phyloP scores from a whole-genome alignment of 2,113 vertebrate genomes.

The Callaeas wilsoni region DNA sequence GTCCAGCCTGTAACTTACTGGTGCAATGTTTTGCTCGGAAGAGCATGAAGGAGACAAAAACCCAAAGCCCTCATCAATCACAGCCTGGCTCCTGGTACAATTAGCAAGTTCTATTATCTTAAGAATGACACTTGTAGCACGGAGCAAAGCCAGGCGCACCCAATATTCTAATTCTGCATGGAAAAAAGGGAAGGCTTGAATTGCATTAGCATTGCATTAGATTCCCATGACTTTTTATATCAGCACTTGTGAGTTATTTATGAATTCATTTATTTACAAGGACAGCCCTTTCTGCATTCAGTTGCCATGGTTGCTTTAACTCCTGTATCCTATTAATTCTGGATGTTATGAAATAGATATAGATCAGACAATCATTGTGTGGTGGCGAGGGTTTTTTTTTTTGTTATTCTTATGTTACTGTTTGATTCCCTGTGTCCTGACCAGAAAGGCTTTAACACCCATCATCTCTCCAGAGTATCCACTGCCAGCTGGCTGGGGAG shows the following conservation, averaged over 20 bases:
- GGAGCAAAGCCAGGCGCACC: neutral
- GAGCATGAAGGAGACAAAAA: neutral
- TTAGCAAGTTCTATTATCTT: conserved; percentile 46
- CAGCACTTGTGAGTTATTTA: conserved; percentile 70
- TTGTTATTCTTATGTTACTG: conserved; percentile 33
- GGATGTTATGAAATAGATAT: conserved; percentile 69
- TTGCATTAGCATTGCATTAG: conserved; percentile 59
- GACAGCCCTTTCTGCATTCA: conserved; percentile 61
- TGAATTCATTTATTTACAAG: conserved; percentile 72
- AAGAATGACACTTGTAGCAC: conserved; percentile 40
- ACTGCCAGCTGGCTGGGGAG: neutral
- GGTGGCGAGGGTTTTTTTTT: accelerated
- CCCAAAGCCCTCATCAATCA: conserved; percentile 2
- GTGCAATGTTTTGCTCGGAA: neutral
- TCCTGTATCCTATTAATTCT: conserved; percentile 68
- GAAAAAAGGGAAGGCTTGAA: neutral
- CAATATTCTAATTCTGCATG: conserved; percentile 37
- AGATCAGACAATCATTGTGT: conserved; percentile 46
- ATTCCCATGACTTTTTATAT: conserved; percentile 51
- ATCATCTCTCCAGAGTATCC: neutral
- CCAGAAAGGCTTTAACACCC: neutral
- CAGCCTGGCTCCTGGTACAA: neutral
- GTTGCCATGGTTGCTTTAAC: conserved; percentile 74
- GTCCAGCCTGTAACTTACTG: neutral
- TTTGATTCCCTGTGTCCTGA: neutral